Evolutionary conservation across 2,797 vertebrate species (phyloP).

Genomic region (Staurois parvus): DNA sequence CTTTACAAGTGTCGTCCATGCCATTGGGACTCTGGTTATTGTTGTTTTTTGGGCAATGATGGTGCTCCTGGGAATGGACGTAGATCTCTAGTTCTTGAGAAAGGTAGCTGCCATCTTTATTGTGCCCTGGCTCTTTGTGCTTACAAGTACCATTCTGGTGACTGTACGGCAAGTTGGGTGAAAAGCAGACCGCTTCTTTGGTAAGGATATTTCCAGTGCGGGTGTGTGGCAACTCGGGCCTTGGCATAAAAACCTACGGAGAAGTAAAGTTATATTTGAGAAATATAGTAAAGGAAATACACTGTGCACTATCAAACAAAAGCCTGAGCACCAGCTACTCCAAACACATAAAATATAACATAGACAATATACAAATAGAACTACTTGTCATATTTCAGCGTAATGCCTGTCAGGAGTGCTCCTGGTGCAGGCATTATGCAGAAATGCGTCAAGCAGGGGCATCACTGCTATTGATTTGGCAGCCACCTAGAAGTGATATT

Average conservation of each 20-base stretch:
- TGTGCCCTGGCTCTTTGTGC: not conserved
- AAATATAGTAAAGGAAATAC: too few relatives aligned
- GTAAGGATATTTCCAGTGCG: constrained; percentile 69
- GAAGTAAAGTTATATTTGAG: not conserved
- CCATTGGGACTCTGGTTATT: constrained; percentile 67
- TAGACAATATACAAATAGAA: too few relatives aligned
- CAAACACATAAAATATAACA: too few relatives aligned
- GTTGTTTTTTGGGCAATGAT: constrained; percentile 72
- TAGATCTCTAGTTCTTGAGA: constrained; percentile 66
- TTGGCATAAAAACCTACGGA: constrained; percentile 64
- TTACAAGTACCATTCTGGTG: constrained; percentile 55
- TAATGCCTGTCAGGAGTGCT: too few relatives aligned
- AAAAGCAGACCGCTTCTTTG: constrained; percentile 71
- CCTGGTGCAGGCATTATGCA: too few relatives aligned
- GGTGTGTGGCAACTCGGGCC: constrained; percentile 63
- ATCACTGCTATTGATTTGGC: too few relatives aligned
- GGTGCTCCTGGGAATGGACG: constrained; percentile 63
- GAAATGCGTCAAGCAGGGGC: too few relatives aligned
- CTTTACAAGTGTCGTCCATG: constrained; percentile 6
- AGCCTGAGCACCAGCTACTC: too few relatives aligned
- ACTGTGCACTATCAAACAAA: too few relatives aligned
- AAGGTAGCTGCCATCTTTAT: constrained; percentile 57
- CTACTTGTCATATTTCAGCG: too few relatives aligned
- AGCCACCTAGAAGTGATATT: too few relatives aligned
- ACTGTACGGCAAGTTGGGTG: constrained; percentile 66